phyloP scores from a whole-genome alignment of 2,888 invertebrate genomes.

The Theretra japonica region DNA sequence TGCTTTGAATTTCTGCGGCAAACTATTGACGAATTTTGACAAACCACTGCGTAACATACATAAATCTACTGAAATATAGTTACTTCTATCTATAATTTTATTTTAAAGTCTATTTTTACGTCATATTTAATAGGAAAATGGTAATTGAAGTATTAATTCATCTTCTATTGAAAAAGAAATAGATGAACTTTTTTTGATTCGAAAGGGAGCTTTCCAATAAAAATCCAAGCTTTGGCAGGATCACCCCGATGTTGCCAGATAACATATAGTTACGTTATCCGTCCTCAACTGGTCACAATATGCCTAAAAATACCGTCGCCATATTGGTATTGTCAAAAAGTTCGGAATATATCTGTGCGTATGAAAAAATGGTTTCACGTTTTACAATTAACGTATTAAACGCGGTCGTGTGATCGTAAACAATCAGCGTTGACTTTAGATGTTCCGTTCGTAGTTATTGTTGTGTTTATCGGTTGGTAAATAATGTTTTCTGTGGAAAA shows the following conservation, averaged over 20 bases:
- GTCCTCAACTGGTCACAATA: slow-evolving; percentile 74
- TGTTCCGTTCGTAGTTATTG: slow-evolving; percentile 74
- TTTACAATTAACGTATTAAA: slow-evolving; percentile 65
- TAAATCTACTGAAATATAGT: background rate
- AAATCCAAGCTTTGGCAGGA: background rate
- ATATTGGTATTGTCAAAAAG: slow-evolving; percentile 85
- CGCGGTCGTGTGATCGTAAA: slow-evolving; percentile 69
- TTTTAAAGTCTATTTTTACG: background rate
- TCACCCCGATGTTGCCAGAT: slow-evolving; percentile 58
- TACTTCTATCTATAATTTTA: background rate
- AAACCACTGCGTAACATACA: background rate
- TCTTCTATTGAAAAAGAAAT: background rate
- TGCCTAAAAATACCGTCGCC: slow-evolving; percentile 84
- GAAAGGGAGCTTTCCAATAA: slow-evolving; percentile 27
- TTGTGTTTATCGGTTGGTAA: slow-evolving; percentile 73
- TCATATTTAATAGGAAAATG: too few relatives aligned
- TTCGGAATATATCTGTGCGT: slow-evolving; percentile 74
- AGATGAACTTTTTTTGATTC: background rate
- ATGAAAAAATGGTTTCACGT: slow-evolving; percentile 81
- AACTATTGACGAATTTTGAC: slow-evolving; percentile 3
- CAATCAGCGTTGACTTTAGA: slow-evolving; percentile 75
- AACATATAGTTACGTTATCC: slow-evolving; percentile 63
- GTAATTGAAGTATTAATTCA: too few relatives aligned
- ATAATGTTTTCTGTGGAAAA: slow-evolving; percentile 82
- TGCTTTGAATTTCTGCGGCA: slow-evolving; percentile 5